Evolutionary conservation across 2,888 invertebrate species (phyloP), one percentile per base, ranked within the genome.

Genomic region (Hypsopygia costalis): DNA sequence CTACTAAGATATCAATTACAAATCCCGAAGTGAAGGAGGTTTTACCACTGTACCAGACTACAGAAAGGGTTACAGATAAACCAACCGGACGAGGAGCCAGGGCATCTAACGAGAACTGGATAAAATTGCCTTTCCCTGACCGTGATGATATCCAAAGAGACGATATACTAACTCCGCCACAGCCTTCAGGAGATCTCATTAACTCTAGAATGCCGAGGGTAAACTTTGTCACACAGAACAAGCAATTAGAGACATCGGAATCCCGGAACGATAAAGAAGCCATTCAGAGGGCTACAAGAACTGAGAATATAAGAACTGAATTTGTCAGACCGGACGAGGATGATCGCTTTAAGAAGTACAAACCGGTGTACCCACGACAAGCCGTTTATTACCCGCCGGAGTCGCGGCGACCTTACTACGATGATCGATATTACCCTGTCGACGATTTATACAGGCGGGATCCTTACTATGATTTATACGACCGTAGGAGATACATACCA

Each of bases 151-250:
- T 68, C 40, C 67, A 73, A 38, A 61, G 74, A 51, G 78, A 81
- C 22, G 81, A 87, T 37, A 77, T 86, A n/a, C 70, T 91, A 1
- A 81, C 90, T 0, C 90, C 91, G 21, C 87, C 91, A 0, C 80
- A 88, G 51, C 85, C 89, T 4, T 88, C 88, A 1, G 90, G 90
- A 42, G 91, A 91, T 11, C 75, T 90, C 1, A 81, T 89, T 12
- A 90, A 88, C 58, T 86, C 91, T 2, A 75, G 92, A 52, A 92
- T 92, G 73, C 92, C 93, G 0, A 72, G 92, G 54, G 92, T 93
- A 1, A 92, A 93, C 67, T 93, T 93, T 54, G 91, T 93, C 8
- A 93, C 93, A 0, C 92, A 92, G 61, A 90, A 91, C 47, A 90
- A 91, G 77, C 67, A 69, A 1, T 54, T 89, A 12, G 87, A 89